Conservation (phyloP, 1,140 invertebrate genomes). For the Magallana ariakensis region DNA sequence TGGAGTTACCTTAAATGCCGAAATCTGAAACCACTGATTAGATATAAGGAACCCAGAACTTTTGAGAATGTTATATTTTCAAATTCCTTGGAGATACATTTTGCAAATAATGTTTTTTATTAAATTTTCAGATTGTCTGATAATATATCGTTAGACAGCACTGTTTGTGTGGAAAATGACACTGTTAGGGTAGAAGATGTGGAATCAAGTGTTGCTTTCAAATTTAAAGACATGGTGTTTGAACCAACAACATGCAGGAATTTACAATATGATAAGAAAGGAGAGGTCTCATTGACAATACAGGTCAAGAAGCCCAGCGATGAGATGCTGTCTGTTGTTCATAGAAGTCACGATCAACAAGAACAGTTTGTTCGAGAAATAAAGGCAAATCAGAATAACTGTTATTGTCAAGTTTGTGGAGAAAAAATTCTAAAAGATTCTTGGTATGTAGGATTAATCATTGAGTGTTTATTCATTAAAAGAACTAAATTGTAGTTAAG, state of each 20-base stretch:
- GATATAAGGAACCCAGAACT: too few species aligned
- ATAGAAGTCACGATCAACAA: neutral
- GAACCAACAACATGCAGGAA: slow-evolving; percentile 6
- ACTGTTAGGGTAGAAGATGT: neutral
- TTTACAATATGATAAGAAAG: neutral
- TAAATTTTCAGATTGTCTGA: slow-evolving; percentile 1
- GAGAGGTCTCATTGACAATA: neutral
- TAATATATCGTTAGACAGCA: neutral
- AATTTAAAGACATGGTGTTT: slow-evolving; percentile 17
- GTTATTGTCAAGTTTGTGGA: slow-evolving; percentile 22
- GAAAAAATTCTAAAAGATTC: slow-evolving; percentile 27
- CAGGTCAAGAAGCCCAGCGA: neutral
- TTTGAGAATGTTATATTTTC: too few species aligned
- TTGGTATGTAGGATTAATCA: neutral
- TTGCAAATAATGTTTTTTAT: too few species aligned
- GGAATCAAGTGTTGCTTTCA: neutral
- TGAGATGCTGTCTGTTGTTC: neutral
- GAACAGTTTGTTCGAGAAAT: slow-evolving; percentile 29
- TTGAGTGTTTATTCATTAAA: too few species aligned
- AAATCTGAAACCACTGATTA: too few species aligned
- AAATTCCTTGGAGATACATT: too few species aligned
- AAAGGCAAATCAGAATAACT: slow-evolving; percentile 23
- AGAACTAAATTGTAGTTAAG: too few species aligned
- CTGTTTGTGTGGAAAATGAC: neutral
- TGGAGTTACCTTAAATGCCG: too few species aligned